Percentiles rank a stretch among this genome's conserved stretches.
Evolutionary conservation across 1,140 invertebrate genomes (phyloP).

Genomic region (Cardiocondyla obscurior): DNA sequence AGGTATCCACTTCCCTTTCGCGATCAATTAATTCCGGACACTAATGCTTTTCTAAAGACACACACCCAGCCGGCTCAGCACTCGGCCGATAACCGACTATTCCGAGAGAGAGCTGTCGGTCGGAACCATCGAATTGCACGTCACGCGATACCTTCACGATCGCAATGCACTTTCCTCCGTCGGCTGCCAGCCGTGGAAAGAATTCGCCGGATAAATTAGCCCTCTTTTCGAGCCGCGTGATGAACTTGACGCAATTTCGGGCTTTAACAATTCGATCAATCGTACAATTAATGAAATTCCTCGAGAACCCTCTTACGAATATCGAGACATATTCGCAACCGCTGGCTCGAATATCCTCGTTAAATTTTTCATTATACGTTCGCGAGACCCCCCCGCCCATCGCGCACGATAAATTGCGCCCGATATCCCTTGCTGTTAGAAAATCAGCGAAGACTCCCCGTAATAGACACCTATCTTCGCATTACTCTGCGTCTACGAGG

Average conservation of each 20-base stretch:
- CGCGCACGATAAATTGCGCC: slow-evolving; percentile 42
- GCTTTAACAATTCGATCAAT: background rate
- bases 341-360: background rate
- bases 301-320: background rate
- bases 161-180: slow-evolving; percentile 60
- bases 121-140: slow-evolving; percentile 70
- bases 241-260: background rate
- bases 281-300: background rate
- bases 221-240: background rate
- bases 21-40: slow-evolving; percentile 82
- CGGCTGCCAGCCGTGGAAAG: slow-evolving; percentile 37
- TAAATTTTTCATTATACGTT: background rate
- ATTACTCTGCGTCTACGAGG: slow-evolving; percentile 66
- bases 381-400: background rate
- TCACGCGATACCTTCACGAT: slow-evolving; percentile 77
- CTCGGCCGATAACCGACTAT: slow-evolving; percentile 77
- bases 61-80: slow-evolving; percentile 70
- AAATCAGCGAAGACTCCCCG: slow-evolving; percentile 61
- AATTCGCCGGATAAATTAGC: slow-evolving; percentile 30
- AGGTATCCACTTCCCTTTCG: slow-evolving; percentile 79
- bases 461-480: slow-evolving; percentile 69
- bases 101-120: slow-evolving; percentile 69
- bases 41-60: slow-evolving; percentile 81
- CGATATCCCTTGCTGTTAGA: slow-evolving; percentile 48
- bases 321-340: background rate